Conservation (phyloP, 2,113 vertebrate species). For the Hemiprocne comata region DNA sequence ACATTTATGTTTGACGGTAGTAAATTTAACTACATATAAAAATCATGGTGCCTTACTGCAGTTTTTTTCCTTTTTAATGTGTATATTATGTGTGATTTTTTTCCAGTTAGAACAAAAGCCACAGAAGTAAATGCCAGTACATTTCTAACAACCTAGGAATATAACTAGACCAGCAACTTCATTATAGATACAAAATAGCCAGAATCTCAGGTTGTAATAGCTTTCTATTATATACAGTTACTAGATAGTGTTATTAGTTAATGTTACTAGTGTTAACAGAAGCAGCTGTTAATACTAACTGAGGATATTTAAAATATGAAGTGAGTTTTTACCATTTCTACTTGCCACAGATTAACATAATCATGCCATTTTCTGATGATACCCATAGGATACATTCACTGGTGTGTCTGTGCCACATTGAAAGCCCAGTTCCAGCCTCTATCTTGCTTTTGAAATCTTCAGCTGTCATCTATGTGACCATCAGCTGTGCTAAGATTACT, state of each 20-base stretch:
- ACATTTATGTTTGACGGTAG: neutral
- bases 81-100: neutral
- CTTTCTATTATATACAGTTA: neutral
- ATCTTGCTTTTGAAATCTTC: neutral
- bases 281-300: neutral
- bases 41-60: neutral
- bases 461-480: neutral
- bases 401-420: fast-evolving
- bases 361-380: neutral
- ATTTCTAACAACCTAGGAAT: neutral
- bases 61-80: neutral
- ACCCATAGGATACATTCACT: neutral
- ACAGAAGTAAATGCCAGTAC: neutral
- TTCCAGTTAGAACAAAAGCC: neutral
- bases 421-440: neutral
- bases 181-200: neutral
- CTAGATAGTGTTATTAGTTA: neutral
- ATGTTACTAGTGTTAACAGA: neutral
- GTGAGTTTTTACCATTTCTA: neutral
- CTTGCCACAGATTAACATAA: neutral
- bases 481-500: neutral
- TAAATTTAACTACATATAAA: neutral
- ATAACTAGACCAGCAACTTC: neutral
- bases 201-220: neutral
- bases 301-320: neutral